Evolutionary conservation across 2,113 vertebrate genomes (phyloP).

Genomic region (Apodemus speciosus): DNA sequence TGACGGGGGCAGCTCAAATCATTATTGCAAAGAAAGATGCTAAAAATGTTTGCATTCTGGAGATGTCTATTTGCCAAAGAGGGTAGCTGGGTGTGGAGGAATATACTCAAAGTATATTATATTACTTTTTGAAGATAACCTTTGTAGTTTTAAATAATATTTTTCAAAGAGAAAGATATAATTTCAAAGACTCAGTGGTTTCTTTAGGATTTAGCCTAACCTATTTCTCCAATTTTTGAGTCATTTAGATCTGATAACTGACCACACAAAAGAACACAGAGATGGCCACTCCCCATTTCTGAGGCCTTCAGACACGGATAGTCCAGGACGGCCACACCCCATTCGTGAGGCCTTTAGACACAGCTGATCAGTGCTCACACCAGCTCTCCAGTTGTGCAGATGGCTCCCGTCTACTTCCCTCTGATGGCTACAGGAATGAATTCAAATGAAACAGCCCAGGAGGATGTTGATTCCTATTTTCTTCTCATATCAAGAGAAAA

Average conservation of each 20-base stretch:
- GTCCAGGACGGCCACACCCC: not conserved
- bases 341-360: not conserved
- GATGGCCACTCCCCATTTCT: not conserved
- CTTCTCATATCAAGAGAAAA: conserved; percentile 58
- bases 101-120: not conserved
- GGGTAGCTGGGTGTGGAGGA: not conserved
- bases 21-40: not conserved
- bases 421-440: conserved; percentile 1
- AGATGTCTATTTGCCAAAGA: not conserved
- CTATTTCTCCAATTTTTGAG: not conserved
- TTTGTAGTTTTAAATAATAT: not conserved
- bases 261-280: conserved; percentile 21
- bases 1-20: not conserved
- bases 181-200: conserved; percentile 11
- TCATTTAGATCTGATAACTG: not conserved
- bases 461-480: conserved; percentile 37
- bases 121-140: not conserved
- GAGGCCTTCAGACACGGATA: not conserved
- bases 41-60: not conserved
- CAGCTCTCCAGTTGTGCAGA: not conserved
- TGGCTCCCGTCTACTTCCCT: not conserved
- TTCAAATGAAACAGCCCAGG: not conserved
- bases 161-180: conserved; percentile 7
- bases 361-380: not conserved
- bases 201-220: conserved; percentile 16